Percentiles rank a stretch among this genome's conserved stretches.
Evolutionary conservation across 2,888 invertebrate genomes (phyloP).

Genomic region (Orgyia antiqua): DNA sequence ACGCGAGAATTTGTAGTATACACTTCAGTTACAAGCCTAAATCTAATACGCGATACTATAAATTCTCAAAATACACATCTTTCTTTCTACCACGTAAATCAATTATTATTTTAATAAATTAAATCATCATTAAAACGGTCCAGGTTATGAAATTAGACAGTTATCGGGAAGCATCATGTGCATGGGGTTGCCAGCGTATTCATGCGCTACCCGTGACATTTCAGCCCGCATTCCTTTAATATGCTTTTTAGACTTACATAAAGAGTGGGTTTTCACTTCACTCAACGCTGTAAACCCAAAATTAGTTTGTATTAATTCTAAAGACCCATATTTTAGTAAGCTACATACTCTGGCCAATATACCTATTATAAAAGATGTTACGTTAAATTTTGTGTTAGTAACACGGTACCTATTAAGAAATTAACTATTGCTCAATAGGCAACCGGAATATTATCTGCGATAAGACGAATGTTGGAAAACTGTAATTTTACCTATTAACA

Average conservation of each 20-base stretch:
- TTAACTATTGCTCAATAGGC: too few species aligned
- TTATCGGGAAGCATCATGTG: constrained; percentile 63
- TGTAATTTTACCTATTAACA: too few species aligned
- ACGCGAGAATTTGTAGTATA: constrained; percentile 44
- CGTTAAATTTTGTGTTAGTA: too few species aligned
- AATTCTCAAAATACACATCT: too few species aligned
- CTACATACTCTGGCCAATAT: constrained; percentile 26
- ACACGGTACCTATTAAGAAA: too few species aligned
- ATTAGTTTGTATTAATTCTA: constrained; percentile 65
- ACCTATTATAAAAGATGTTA: too few species aligned
- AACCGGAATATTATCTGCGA: too few species aligned
- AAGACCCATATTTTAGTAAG: constrained; percentile 46
- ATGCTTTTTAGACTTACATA: constrained; percentile 69
- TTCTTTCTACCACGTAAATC: too few species aligned
- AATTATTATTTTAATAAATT: too few species aligned
- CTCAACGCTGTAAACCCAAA: constrained; percentile 77
- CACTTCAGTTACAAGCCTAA: constrained; percentile 28
- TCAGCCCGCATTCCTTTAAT: constrained; percentile 67
- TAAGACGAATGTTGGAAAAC: too few species aligned
- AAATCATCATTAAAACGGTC: too few species aligned
- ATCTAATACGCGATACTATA: constrained; percentile 43
- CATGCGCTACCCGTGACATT: constrained; percentile 74
- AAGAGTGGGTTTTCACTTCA: constrained; percentile 66
- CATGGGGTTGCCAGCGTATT: constrained; percentile 58
- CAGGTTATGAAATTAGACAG: constrained; percentile 22